These are phyloP conservation scores for Cheirogaleus major DNA, from an alignment of 2,797 vertebrate genomes.

Conservation along the genomic window DNA sequence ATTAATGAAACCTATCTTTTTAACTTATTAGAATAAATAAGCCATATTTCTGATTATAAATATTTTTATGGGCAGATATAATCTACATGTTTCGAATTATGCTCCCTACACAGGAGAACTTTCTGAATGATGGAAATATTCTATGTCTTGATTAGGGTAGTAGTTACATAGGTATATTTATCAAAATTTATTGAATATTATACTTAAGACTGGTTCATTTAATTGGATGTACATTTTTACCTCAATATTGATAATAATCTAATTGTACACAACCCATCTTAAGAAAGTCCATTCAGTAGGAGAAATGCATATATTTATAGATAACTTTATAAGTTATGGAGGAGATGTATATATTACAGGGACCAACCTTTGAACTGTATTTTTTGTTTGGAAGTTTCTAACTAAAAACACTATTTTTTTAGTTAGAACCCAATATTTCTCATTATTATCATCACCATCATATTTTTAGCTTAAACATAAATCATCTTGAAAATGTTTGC, in stretches of 20 bases:
- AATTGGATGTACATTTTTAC: neutral
- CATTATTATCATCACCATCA: neutral
- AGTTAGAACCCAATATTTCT: neutral
- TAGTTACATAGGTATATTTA: neutral
- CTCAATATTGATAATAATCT: neutral
- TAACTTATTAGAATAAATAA: neutral
- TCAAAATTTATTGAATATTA: constrained; percentile 13
- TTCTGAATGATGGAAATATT: constrained; percentile 21
- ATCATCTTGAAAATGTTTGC: constrained; percentile 23
- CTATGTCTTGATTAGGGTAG: neutral
- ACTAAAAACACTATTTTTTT: neutral
- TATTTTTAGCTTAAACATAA: constrained; percentile 24
- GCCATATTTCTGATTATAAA: constrained; percentile 16
- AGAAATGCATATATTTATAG: constrained; percentile 8
- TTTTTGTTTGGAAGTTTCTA: neutral
- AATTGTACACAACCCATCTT: neutral
- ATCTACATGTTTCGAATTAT: neutral
- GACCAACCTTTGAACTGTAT: neutral
- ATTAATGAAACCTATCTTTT: constrained; percentile 13
- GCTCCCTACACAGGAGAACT: neutral
- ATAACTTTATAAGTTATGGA: neutral
- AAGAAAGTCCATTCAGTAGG: neutral
- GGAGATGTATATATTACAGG: neutral
- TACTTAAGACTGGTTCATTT: neutral
- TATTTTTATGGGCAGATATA: constrained; percentile 39